Percentiles rank a stretch among this genome's conserved stretches.
These are phyloP conservation scores for Rhadina sibilatrix DNA, from an alignment of 2,113 vertebrate species.

Conservation along the genomic window DNA sequence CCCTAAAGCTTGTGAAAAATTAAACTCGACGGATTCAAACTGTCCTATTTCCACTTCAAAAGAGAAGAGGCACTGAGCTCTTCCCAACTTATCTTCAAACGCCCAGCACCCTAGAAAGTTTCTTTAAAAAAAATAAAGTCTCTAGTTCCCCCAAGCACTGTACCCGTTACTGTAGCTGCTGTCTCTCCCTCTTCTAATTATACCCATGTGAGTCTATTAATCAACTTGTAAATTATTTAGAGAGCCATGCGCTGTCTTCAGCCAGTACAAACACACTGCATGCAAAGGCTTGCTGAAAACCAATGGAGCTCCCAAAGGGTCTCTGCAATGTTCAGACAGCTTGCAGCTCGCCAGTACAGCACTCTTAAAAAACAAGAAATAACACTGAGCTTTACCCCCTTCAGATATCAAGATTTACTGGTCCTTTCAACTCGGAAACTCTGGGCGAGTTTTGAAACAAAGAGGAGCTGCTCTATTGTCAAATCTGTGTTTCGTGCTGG, in stretches of 20 bases:
- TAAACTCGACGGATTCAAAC: constrained; percentile 99
- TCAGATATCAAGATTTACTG: constrained; percentile 63
- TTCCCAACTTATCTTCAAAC: constrained; percentile 96
- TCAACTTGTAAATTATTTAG: constrained; percentile 99
- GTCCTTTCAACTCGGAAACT: constrained; percentile 69
- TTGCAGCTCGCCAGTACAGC: constrained; percentile 39
- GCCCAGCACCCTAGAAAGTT: constrained; percentile 89
- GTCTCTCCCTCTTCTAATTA: constrained; percentile 99
- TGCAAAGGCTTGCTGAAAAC: constrained; percentile 70
- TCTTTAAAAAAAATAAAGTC: constrained; percentile 82
- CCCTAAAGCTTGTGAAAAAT: constrained; percentile 99
- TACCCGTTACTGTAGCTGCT: constrained; percentile 92
- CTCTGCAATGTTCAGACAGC: constrained; percentile 63
- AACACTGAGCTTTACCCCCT: constrained; percentile 63
- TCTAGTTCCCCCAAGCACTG: constrained; percentile 96
- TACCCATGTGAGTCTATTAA: constrained; percentile 99
- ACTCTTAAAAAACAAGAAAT: constrained; percentile 56
- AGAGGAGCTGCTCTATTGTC: constrained; percentile 61
- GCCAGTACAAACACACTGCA: constrained; percentile 86
- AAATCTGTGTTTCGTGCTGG: constrained; percentile 32
- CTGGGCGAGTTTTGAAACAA: constrained; percentile 70
- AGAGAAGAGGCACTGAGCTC: constrained; percentile 89
- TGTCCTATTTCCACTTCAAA: constrained; percentile 99
- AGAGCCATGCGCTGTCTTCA: constrained; percentile 88
- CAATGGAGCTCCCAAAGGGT: constrained; percentile 71